Base-by-base conservation (phyloP, 2,888 invertebrate genomes). In the Lacanobia wlatinum region DNA sequence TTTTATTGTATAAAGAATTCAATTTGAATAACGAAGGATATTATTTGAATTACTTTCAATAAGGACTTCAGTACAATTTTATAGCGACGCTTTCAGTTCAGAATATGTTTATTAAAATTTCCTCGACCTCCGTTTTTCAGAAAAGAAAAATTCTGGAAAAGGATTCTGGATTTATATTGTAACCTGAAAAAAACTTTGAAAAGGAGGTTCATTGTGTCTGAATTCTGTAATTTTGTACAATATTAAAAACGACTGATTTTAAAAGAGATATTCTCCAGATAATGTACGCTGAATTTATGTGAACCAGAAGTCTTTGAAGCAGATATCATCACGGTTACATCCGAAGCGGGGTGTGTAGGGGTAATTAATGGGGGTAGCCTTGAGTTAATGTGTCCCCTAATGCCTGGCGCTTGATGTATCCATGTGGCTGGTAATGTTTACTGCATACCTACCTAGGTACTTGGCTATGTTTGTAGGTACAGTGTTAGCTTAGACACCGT, bases 331-430 rank as follows among this genome's bases (percentile, higher is more conserved):
- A 80, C 65, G 80, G 80, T 64, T 70, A 52, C 69, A 64, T 67
- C 69, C 74, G 65, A 21, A 12, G 21, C 28, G 43, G 53, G 55
- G 68, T 66, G 56, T 77, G 66, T 77, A 64, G 83, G 52, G 50
- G 48, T 80, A 80, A 80, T 83, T 70, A 80, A 80, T 83, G 80
- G 73, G 61, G 52, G 80, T 46, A 74, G 80, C 23, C 46, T 74
- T 74, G 75, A 73, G 66, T 66, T 74, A 83, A 80, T 80, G 83
- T 70, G 80, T 66, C 63, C 61, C 48, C 56, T 80, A 83, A 83
- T 83, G 80, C 66, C 38, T 66, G 40, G 28, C 50, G 21, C 65
- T 63, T 56, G 75, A 80, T 80, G 75, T 83, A 83, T 79, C 62
- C 65, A 34, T 72, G 66, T 12, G 60, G 64, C 23, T 18, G 38